Conservation (phyloP, 2,113 vertebrate species). For the Myotis davidii region DNA sequence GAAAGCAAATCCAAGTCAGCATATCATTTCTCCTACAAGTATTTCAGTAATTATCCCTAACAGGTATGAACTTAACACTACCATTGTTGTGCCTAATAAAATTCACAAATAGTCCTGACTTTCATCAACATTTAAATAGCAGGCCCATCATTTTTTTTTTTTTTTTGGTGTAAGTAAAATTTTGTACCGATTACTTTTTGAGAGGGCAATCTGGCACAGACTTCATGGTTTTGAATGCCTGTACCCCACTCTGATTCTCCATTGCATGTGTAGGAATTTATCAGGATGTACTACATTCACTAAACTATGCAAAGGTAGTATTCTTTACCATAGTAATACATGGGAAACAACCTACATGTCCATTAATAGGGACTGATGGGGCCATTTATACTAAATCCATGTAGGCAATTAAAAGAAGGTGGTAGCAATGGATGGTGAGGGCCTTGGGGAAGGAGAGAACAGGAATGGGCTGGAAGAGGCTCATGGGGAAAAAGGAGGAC, state of each 20-base stretch:
- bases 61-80: neutral
- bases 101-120: neutral
- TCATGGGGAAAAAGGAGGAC: too few species aligned
- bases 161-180: neutral
- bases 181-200: neutral
- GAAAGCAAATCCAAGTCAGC: neutral
- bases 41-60: neutral
- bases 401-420: neutral
- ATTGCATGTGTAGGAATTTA: neutral
- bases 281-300: neutral
- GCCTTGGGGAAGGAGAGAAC: too few species aligned
- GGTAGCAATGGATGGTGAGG: neutral
- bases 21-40: slow-evolving; percentile 7
- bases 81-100: neutral
- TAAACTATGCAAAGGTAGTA: slow-evolving; percentile 17
- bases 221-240: neutral
- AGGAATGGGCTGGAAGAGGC: too few species aligned
- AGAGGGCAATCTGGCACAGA: neutral
- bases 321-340: neutral
- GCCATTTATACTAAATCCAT: neutral
- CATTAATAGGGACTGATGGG: neutral
- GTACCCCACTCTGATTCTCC: neutral
- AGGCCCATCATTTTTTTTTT: neutral
- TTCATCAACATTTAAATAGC: neutral
- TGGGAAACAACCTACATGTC: neutral